A percentile compares a stretch with the other conserved stretches of the same genome.
Conservation (phyloP, 1,140 invertebrate species). For the Apis mellifera region Amel_HAv3.1 CM009932.2:4622501-4623000, state of each 20-base stretch:
- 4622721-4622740: conserved; percentile 34
- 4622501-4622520: background rate
- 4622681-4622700: conserved; percentile 66
- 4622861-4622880: background rate
- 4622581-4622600: background rate
- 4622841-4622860: background rate
- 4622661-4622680: conserved; percentile 64
- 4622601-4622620: conserved; percentile 53
- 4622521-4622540: background rate
- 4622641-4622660: conserved; percentile 63
- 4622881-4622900: background rate
- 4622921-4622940: background rate
- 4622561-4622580: conserved; percentile 17
- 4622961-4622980: too few species aligned
- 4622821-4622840: background rate
- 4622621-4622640: conserved; percentile 61
- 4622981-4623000: too few species aligned
- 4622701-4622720: conserved; percentile 45
- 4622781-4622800: background rate
- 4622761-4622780: background rate
- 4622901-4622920: background rate
- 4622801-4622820: background rate
- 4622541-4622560: background rate
- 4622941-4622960: too few species aligned
- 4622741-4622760: conserved; percentile 2